Evolutionary conservation across 2,888 invertebrate species (phyloP).

Genomic region (Schrankia costaestrigalis): DNA sequence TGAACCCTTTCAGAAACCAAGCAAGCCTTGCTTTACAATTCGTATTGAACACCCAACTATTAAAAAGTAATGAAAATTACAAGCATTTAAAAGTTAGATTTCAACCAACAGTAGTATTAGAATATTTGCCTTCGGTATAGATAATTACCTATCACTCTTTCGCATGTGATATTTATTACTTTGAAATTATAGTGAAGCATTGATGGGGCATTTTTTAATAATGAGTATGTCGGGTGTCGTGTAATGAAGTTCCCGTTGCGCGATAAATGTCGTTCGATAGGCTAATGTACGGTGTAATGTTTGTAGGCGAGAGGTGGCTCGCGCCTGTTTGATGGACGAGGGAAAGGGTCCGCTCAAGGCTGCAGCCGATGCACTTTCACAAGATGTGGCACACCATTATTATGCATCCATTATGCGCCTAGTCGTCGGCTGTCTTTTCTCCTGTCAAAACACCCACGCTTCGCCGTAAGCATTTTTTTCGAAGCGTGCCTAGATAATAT

Average conservation of each 20-base stretch:
- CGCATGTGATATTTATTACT: too few species aligned
- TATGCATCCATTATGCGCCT: slow-evolving; percentile 70
- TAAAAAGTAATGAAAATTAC: too few species aligned
- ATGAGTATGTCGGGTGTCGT: slow-evolving; percentile 9
- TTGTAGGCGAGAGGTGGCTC: slow-evolving; percentile 60
- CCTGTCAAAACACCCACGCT: slow-evolving; percentile 61
- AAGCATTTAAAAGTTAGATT: too few species aligned
- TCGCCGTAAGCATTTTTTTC: slow-evolving; percentile 43
- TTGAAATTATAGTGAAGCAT: too few species aligned
- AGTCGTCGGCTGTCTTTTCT: slow-evolving; percentile 48
- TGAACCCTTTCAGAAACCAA: slow-evolving; percentile 43
- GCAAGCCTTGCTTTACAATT: slow-evolving; percentile 20
- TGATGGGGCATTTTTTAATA: too few species aligned
- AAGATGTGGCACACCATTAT: slow-evolving; percentile 65
- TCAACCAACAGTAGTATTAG: too few species aligned
- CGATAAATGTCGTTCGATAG: slow-evolving; percentile 69
- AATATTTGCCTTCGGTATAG: too few species aligned
- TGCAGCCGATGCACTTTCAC: slow-evolving; percentile 75
- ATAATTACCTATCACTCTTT: too few species aligned
- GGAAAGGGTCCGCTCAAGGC: slow-evolving; percentile 75
- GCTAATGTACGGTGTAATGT: slow-evolving; percentile 65
- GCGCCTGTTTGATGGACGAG: slow-evolving; percentile 70
- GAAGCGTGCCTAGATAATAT: slow-evolving; percentile 32
- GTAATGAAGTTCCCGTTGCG: slow-evolving; percentile 35
- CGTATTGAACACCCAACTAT: slow-evolving; percentile 6